A percentile compares a stretch with the other conserved stretches of the same genome.
These are phyloP conservation scores for Drosophila multiciliata DNA, from an alignment of 2,888 invertebrate species.

Conservation along the genomic window DNA sequence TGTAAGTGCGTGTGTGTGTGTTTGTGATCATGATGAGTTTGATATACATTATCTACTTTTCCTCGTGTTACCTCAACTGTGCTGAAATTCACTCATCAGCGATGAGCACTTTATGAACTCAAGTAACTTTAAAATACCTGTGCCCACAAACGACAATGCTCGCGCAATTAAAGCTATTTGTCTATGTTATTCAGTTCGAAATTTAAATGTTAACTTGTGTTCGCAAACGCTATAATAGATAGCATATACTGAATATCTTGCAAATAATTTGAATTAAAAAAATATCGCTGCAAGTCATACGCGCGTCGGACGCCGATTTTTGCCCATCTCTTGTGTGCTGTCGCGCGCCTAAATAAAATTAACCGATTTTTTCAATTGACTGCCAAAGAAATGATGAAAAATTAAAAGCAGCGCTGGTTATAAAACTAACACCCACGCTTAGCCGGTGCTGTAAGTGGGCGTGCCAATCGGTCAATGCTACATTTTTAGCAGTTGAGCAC, in stretches of 20 bases:
- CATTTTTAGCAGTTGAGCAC: slow-evolving; percentile 49
- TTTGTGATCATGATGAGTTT: slow-evolving; percentile 39
- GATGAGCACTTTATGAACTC: slow-evolving; percentile 28
- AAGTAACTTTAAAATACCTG: slow-evolving; percentile 26
- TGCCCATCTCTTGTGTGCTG: slow-evolving; percentile 22
- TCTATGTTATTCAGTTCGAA: background rate
- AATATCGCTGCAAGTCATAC: background rate
- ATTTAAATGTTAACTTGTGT: background rate
- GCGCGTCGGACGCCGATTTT: slow-evolving; percentile 4
- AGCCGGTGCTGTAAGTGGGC: slow-evolving; percentile 31
- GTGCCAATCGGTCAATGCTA: slow-evolving; percentile 40
- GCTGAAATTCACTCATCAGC: slow-evolving; percentile 26
- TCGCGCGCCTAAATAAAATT: slow-evolving; percentile 32
- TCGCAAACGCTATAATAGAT: background rate
- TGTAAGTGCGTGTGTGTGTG: slow-evolving; percentile 32
- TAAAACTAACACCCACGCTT: slow-evolving; percentile 12
- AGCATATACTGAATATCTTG: background rate
- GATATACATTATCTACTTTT: slow-evolving; percentile 56
- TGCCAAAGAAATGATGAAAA: slow-evolving; percentile 11
- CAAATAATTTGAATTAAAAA: background rate
- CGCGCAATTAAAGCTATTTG: background rate
- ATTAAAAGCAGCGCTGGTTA: background rate
- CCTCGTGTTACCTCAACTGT: slow-evolving; percentile 57
- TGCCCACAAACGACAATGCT: background rate
- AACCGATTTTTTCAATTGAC: slow-evolving; percentile 12